These are phyloP conservation scores for Anoplopoma fimbria DNA, from an alignment of 2,113 vertebrate genomes.

Conservation along the genomic window DNA sequence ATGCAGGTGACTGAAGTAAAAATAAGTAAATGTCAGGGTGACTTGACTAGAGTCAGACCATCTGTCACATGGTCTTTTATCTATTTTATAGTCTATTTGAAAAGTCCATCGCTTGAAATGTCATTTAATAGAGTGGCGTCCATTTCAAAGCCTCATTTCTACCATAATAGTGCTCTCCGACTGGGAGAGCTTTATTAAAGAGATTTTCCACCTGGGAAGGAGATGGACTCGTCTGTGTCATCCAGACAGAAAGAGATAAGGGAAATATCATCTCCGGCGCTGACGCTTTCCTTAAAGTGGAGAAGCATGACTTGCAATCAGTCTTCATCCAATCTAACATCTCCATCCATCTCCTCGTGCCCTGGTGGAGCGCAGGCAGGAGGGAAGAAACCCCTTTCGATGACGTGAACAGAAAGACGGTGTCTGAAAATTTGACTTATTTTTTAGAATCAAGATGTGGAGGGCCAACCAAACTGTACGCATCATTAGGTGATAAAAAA, in stretches of 20 bases:
- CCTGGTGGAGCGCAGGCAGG: neutral
- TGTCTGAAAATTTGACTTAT: conserved; percentile 44
- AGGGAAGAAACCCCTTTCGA: conserved; percentile 36
- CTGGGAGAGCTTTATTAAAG: conserved; percentile 31
- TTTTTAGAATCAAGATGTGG: conserved; percentile 35
- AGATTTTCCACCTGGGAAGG: conserved; percentile 54
- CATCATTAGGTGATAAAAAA: conserved; percentile 41
- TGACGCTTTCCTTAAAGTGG: conserved; percentile 40
- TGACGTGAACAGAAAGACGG: conserved; percentile 15
- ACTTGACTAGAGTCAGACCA: conserved; percentile 35
- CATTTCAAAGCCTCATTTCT: conserved; percentile 60
- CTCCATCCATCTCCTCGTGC: conserved; percentile 38
- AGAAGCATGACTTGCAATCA: conserved; percentile 39
- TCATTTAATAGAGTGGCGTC: conserved; percentile 51
- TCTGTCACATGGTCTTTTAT: conserved; percentile 59
- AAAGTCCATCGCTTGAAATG: conserved; percentile 59
- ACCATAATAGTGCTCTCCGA: conserved; percentile 55
- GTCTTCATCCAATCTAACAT: conserved; percentile 51
- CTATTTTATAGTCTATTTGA: conserved; percentile 40
- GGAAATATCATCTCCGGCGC: conserved; percentile 43
- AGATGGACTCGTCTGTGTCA: conserved; percentile 47
- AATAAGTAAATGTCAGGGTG: conserved; percentile 45
- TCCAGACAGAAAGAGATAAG: conserved; percentile 48
- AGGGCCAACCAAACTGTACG: conserved; percentile 31
- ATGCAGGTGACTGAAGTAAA: conserved; percentile 15